phyloP scores from a whole-genome alignment of 1,140 invertebrate genomes.

The Globodera ellingtonae region DNA sequence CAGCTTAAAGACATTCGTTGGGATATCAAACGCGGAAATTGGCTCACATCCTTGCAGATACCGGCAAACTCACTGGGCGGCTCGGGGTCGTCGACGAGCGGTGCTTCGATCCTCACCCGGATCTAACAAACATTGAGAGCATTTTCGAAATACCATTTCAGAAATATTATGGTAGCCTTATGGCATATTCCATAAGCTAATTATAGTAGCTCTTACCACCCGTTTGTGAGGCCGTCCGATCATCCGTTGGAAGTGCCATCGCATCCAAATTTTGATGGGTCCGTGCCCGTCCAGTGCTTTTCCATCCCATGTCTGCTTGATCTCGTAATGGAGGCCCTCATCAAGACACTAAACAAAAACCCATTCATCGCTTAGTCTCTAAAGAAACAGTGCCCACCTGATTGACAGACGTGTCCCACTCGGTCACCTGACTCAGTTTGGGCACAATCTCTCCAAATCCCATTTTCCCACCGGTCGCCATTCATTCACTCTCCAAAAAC shows the following conservation, averaged over 20 bases:
- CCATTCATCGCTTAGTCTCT: background rate
- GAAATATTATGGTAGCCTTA: too few species aligned
- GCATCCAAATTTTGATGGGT: constrained; percentile 58
- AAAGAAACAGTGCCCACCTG: constrained; percentile 23
- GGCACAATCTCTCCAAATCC: constrained; percentile 29
- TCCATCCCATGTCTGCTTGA: constrained; percentile 60
- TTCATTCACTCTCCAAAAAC: constrained; percentile 4
- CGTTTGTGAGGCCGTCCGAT: constrained; percentile 60
- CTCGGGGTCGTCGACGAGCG: constrained; percentile 63
- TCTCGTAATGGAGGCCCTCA: constrained; percentile 49
- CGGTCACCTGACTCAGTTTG: constrained; percentile 30
- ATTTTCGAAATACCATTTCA: too few species aligned
- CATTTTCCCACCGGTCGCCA: constrained; percentile 22
- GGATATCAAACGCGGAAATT: background rate
- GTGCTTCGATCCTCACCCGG: constrained; percentile 52
- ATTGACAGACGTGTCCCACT: constrained; percentile 34
- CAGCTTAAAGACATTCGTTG: constrained; percentile 45
- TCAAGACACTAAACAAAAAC: constrained; percentile 37
- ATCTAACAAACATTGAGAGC: constrained; percentile 14
- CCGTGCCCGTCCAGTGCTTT: constrained; percentile 53
- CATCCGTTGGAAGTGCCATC: constrained; percentile 57
- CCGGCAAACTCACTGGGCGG: constrained; percentile 58
- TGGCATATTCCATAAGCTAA: too few species aligned
- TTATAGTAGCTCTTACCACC: constrained; percentile 24
- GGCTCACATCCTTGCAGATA: constrained; percentile 49